phyloP scores from a whole-genome alignment of 2,797 vertebrate genomes.

The Sebastes nivosus region DNA sequence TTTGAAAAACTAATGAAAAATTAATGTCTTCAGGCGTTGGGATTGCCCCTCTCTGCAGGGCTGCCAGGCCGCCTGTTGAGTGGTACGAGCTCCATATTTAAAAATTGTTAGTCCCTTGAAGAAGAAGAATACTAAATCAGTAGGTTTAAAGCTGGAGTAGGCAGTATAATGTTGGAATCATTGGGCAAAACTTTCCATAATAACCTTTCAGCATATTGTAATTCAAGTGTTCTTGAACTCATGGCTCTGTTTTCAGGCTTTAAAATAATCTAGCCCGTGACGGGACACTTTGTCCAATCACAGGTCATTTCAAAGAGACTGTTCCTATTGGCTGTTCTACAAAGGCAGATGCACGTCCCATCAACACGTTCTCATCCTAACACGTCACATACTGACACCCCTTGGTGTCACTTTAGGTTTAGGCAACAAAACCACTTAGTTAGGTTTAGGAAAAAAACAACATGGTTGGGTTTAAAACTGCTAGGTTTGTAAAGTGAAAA shows the following conservation, averaged over 20 bases:
- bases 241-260: no score
- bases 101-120: neutral
- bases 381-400: no score
- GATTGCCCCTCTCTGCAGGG: slow-evolving; percentile 35
- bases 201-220: neutral
- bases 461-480: no score
- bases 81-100: slow-evolving; percentile 23
- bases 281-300: no score
- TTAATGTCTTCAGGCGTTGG: slow-evolving; percentile 20
- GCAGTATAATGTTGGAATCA: neutral
- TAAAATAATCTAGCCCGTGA: no score
- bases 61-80: slow-evolving; percentile 10
- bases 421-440: neutral
- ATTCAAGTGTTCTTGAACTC: neutral
- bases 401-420: neutral
- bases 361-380: neutral
- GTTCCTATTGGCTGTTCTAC: no score
- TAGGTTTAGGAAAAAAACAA: no score
- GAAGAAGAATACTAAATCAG: neutral
- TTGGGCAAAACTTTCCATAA: neutral
- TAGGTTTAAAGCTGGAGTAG: neutral
- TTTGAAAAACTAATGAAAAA: slow-evolving; percentile 47
- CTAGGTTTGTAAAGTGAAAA: neutral
- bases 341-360: neutral
- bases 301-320: no score